These are phyloP conservation scores for Sebastes vulpes DNA, from an alignment of 2,797 vertebrate genomes.

Conservation along the genomic window DNA sequence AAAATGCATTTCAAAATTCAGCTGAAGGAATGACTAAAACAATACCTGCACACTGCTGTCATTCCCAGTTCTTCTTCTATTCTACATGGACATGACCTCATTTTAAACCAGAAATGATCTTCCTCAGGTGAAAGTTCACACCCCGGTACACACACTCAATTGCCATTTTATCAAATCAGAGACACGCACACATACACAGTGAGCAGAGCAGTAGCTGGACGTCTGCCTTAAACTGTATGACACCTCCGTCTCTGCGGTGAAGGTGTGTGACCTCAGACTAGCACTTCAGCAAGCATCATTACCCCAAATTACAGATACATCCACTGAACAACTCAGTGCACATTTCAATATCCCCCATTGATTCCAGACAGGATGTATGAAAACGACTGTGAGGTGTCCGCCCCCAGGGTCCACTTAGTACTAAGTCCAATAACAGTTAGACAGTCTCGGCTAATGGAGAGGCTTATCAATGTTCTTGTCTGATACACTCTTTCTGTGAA, in stretches of 20 bases:
- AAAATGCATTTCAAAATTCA: not conserved
- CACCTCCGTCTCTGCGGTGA: constrained; percentile 1
- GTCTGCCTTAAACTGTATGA: not conserved
- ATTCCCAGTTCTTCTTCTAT: not conserved
- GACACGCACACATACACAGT: constrained; percentile 9
- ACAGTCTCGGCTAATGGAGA: constrained; percentile 64
- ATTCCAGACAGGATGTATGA: constrained; percentile 70
- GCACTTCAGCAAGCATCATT: constrained; percentile 44
- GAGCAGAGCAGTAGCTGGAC: not conserved
- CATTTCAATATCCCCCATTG: constrained; percentile 74
- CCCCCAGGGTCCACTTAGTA: constrained; percentile 74
- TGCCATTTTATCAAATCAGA: not conserved
- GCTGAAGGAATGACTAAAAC: not conserved
- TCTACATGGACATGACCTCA: not conserved
- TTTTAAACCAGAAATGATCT: not conserved
- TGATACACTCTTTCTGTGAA: constrained; percentile 43
- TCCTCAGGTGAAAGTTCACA: not conserved
- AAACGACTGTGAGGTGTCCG: constrained; percentile 57
- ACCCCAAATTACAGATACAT: constrained; percentile 42
- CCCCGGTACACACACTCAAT: not conserved
- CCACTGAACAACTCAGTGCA: constrained; percentile 30
- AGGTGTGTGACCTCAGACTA: constrained; percentile 25
- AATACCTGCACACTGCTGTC: not conserved
- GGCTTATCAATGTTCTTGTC: constrained; percentile 63
- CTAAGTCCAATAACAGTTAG: constrained; percentile 72